Evolutionary conservation across 1,140 invertebrate genomes (phyloP).

Genomic region (Psilanteris sp.): DNA sequence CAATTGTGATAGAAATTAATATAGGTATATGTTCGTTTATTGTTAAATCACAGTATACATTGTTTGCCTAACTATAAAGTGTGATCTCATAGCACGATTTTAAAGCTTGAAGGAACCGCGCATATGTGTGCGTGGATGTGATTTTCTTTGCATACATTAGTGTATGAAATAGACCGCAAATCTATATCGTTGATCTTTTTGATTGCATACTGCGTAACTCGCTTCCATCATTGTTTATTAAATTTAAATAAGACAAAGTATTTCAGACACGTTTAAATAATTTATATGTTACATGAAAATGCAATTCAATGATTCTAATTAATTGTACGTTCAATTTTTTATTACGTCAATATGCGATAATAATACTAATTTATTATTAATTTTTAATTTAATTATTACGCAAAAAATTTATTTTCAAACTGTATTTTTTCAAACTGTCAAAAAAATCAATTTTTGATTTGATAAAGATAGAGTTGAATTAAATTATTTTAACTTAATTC

Average conservation of each 20-base stretch:
- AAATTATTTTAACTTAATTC: too few relatives aligned
- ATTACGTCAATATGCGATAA: too few relatives aligned
- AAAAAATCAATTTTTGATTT: too few relatives aligned
- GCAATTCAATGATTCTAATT: too few relatives aligned
- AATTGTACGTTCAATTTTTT: too few relatives aligned
- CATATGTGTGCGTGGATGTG: background rate
- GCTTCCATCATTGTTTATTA: constrained; percentile 3
- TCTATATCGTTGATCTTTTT: constrained; percentile 4
- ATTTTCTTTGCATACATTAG: constrained; percentile 39
- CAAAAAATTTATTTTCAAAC: too few relatives aligned
- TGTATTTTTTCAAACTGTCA: too few relatives aligned
- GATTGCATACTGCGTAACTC: constrained; percentile 4
- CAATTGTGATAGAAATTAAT: constrained; percentile 22
- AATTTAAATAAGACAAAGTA: background rate
- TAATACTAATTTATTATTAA: too few relatives aligned
- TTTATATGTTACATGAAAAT: too few relatives aligned
- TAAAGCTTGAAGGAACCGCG: constrained; percentile 26
- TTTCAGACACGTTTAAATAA: background rate
- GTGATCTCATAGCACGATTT: constrained; percentile 54
- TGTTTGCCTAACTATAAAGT: constrained; percentile 53
- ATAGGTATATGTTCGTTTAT: constrained; percentile 41
- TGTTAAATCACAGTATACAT: constrained; percentile 18
- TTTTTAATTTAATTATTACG: too few relatives aligned
- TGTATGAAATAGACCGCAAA: constrained; percentile 37
- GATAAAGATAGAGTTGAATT: too few relatives aligned